A percentile compares a stretch with the other conserved stretches of the same genome.
phyloP scores from a whole-genome alignment of 2,113 vertebrate species.

The Eurystomus gularis region DNA sequence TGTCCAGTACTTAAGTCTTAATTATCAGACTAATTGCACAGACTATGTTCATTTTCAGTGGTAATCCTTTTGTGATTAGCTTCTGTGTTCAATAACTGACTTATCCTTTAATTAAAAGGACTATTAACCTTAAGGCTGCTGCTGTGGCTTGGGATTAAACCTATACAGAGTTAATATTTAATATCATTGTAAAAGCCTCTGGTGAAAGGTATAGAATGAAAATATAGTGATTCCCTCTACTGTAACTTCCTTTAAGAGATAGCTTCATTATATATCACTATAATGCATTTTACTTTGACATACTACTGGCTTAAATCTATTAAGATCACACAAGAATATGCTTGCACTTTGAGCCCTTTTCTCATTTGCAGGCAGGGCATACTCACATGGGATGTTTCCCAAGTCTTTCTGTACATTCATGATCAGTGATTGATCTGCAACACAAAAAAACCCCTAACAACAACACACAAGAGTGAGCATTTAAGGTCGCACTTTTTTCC shows the following conservation, averaged over 20 bases:
- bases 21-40: slow-evolving; percentile 98
- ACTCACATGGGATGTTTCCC: not conserved
- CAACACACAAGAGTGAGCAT: not conserved
- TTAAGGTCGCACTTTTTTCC: not conserved
- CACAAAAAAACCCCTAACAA: too few species aligned
- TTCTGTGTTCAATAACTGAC: slow-evolving; percentile 90
- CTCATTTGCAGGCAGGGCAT: not conserved
- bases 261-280: not conserved
- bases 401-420: not conserved
- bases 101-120: slow-evolving; percentile 98
- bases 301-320: slow-evolving; percentile 36
- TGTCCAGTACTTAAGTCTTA: slow-evolving; percentile 96
- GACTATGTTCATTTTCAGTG: slow-evolving; percentile 92
- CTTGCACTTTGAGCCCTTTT: not conserved
- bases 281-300: slow-evolving; percentile 34
- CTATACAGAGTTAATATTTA: slow-evolving; percentile 80
- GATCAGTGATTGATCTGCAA: not conserved
- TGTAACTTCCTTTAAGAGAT: slow-evolving; percentile 44
- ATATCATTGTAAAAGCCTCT: slow-evolving; percentile 75
- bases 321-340: not conserved
- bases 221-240: slow-evolving; percentile 39
- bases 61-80: slow-evolving; percentile 96
- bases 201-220: slow-evolving; percentile 70
- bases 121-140: slow-evolving; percentile 94
- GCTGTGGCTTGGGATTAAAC: slow-evolving; percentile 83